Evolutionary conservation across 2,888 invertebrate species (phyloP).

Genomic region (Netelia inedita): DNA sequence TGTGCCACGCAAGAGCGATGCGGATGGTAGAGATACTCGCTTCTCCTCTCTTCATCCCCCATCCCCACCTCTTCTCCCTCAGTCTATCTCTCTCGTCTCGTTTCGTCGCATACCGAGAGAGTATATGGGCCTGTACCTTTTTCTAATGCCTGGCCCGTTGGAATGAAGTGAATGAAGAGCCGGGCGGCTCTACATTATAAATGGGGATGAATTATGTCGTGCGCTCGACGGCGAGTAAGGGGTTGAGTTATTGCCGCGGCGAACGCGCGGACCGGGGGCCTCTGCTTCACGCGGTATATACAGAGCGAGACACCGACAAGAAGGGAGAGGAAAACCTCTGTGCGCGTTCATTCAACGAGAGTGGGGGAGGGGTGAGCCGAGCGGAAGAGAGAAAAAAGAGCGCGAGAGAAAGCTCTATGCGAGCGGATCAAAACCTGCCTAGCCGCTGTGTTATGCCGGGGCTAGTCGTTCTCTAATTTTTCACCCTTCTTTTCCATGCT

Average conservation of each 20-base stretch:
- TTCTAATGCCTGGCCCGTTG: constrained; percentile 69
- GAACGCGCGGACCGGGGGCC: constrained; percentile 52
- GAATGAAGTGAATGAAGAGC: constrained; percentile 78
- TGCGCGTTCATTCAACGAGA: constrained; percentile 31
- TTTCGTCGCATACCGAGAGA: constrained; percentile 48
- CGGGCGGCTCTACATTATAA: constrained; percentile 78
- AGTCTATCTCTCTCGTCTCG: constrained; percentile 32
- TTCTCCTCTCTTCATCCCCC: background rate
- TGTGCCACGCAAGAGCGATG: constrained; percentile 55
- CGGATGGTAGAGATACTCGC: constrained; percentile 48
- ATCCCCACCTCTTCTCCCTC: background rate
- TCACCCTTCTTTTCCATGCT: constrained; percentile 62
- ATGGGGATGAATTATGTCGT: constrained; percentile 80
- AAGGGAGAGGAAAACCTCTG: constrained; percentile 36
- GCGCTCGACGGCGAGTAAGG: constrained; percentile 69
- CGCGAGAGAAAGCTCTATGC: constrained; percentile 28
- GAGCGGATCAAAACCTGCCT: constrained; percentile 66
- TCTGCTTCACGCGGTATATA: constrained; percentile 58
- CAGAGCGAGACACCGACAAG: background rate
- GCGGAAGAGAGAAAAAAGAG: constrained; percentile 1
- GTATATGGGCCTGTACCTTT: constrained; percentile 61
- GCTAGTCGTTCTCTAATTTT: constrained; percentile 75
- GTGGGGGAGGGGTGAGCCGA: constrained; percentile 5
- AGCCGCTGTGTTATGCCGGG: constrained; percentile 27
- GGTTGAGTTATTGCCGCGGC: constrained; percentile 75